phyloP scores from a whole-genome alignment of 2,888 invertebrate genomes.

The Polydrusus tereticollis region DNA sequence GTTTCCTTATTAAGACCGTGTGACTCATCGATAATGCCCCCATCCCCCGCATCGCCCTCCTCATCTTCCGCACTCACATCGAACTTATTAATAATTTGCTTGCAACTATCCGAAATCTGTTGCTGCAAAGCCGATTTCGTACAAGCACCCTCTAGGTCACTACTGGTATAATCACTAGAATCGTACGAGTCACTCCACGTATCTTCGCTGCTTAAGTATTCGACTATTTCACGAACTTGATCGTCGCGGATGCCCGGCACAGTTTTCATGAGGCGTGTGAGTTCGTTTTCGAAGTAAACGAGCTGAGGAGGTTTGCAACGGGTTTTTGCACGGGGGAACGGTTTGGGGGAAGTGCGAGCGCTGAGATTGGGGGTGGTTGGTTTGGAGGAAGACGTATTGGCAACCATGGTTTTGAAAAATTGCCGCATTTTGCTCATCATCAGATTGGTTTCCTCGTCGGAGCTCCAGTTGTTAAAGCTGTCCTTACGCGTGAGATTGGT shows the following conservation, averaged over 20 bases:
- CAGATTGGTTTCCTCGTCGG: conserved; percentile 92
- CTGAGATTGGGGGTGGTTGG: conserved; percentile 68
- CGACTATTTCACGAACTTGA: conserved; percentile 91
- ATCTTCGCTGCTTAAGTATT: conserved; percentile 92
- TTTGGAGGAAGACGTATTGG: conserved; percentile 71
- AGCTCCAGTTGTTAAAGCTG: conserved; percentile 94
- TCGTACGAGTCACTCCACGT: conserved; percentile 96
- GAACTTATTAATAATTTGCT: conserved; percentile 89
- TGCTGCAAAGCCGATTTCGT: conserved; percentile 81
- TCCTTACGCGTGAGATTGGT: conserved; percentile 84
- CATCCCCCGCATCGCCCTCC: conserved; percentile 70
- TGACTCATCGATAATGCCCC: conserved; percentile 68
- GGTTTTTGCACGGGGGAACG: conserved; percentile 72
- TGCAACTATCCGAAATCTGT: conserved; percentile 89
- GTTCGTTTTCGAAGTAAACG: conserved; percentile 89
- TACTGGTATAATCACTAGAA: conserved; percentile 92
- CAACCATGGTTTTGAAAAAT: conserved; percentile 93
- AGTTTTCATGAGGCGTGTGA: conserved; percentile 92
- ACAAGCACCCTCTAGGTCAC: conserved; percentile 82
- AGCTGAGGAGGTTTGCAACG: conserved; percentile 87
- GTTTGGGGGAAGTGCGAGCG: conserved; percentile 60
- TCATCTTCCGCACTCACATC: conserved; percentile 74
- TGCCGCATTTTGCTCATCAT: conserved; percentile 97
- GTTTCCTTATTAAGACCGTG: conserved; percentile 78
- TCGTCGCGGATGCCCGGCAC: conserved; percentile 92